Base-by-base conservation (phyloP, 2,888 invertebrate genomes). In the Taphrorychus bicolor region DNA sequence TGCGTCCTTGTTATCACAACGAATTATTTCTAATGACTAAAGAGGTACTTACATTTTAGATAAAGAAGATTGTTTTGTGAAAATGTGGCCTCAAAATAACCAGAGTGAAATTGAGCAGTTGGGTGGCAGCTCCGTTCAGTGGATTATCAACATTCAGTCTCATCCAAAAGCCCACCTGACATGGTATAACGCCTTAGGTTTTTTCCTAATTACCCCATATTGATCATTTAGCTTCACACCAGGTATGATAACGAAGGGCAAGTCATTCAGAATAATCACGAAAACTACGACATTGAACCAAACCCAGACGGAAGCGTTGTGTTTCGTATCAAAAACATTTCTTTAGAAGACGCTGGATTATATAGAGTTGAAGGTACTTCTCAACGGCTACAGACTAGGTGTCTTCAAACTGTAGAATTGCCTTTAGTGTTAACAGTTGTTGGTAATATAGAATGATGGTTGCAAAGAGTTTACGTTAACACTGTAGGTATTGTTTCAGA, bases 91-190 rank as follows among this genome's bases (percentile, higher is more conserved):
- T 73, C 77, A 76, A 53, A 79, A 81, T 60, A 73, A 74, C 41
- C 64, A 77, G 17, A 73, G 75, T 63, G 68, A 72, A 18, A 76
- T 80, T 45, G 70, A 73, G 7, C 73, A 68, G 2, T 82, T 82
- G n/a, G 81, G 80, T 7, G 74, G 74, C 9, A 64, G 71, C 14
- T 73, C 75, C 1, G 81, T 86, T 1, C 82, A 82, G 70, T 88
- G 87, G 84, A 80, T 82, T 2, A 84, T 87, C 0, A 76, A 83
- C 19, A 83, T 88, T 21, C 80, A 84, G 32, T 87, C 87, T 0
- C 86, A 85, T 79, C 89, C 89, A 0, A 66, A 75, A 52, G 84
- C 88, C 1, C 78, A 76, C 32, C 75, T 88, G 2, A 81, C 76
- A 60, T 88, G 89, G 88, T 86, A n/a, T n/a, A 82, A 70, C 21